Percentiles rank a stretch among this genome's conserved stretches.
phyloP scores from a whole-genome alignment of 2,797 vertebrate species.

The Podarcis lilfordi region DNA sequence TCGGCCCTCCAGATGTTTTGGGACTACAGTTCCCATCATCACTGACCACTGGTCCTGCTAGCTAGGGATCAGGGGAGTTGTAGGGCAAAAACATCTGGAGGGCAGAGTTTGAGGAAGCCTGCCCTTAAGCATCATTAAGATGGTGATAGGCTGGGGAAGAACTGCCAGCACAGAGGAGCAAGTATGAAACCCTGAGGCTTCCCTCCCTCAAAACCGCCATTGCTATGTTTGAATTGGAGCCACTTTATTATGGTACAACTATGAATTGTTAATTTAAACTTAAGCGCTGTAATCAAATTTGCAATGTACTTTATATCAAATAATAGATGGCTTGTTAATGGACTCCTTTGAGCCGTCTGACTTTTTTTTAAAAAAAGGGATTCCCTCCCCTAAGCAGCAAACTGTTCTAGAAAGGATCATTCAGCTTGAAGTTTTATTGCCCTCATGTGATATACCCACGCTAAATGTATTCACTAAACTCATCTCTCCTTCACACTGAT shows the following conservation, averaged over 20 bases:
- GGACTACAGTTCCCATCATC: no score
- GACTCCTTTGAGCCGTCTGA: background rate
- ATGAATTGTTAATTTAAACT: background rate
- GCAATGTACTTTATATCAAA: background rate
- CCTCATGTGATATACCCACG: background rate
- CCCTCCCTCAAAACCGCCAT: background rate
- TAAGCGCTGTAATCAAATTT: background rate
- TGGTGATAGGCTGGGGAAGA: background rate
- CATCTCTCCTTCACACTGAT: background rate
- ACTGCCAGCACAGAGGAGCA: background rate
- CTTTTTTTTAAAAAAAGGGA: background rate
- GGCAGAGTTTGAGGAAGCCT: no score
- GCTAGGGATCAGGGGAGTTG: no score
- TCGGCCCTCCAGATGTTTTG: no score
- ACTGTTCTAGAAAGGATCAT: background rate
- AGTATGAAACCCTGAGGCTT: no score
- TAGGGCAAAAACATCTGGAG: no score
- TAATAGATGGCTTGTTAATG: background rate
- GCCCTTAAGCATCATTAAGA: no score
- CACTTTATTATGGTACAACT: background rate
- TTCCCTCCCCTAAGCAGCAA: background rate
- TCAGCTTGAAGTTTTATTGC: background rate
- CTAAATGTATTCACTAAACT: slow-evolving; percentile 3
- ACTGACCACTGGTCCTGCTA: no score
- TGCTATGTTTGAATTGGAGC: background rate